Conservation (phyloP, 2,113 vertebrate species). For the Ciconia maguari region DNA sequence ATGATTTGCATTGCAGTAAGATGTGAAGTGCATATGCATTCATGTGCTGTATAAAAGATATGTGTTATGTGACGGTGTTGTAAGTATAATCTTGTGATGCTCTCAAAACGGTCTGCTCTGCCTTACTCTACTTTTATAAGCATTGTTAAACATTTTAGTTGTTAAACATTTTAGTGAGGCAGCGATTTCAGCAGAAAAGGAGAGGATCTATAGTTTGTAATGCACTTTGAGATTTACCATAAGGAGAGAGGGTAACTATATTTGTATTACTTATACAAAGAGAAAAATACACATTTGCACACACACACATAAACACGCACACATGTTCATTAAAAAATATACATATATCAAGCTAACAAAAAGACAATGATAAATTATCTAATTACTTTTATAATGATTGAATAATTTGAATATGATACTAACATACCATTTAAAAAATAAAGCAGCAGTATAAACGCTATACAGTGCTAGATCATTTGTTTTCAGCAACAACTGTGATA, state of each 20-base stretch:
- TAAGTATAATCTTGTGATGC: neutral
- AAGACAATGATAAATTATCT: neutral
- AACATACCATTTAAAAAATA: neutral
- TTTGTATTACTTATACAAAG: neutral
- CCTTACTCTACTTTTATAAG: neutral
- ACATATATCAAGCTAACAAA: neutral
- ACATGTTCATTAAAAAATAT: neutral
- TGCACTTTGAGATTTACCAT: neutral
- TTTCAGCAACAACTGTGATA: neutral
- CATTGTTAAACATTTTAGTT: neutral
- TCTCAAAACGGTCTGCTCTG: neutral
- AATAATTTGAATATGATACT: neutral
- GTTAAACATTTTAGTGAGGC: neutral
- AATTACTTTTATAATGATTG: neutral
- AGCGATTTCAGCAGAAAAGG: neutral
- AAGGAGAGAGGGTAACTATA: neutral
- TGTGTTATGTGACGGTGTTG: fast-evolving
- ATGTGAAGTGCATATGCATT: neutral
- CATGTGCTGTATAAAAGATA: neutral
- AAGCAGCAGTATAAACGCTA: neutral
- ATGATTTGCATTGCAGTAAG: neutral
- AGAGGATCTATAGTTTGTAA: neutral
- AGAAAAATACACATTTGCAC: neutral
- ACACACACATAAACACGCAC: fast-evolving
- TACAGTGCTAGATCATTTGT: neutral